These are phyloP conservation scores for Mallateleia sp. DNA, from an alignment of 2,888 invertebrate genomes.

Conservation along the genomic window DNA sequence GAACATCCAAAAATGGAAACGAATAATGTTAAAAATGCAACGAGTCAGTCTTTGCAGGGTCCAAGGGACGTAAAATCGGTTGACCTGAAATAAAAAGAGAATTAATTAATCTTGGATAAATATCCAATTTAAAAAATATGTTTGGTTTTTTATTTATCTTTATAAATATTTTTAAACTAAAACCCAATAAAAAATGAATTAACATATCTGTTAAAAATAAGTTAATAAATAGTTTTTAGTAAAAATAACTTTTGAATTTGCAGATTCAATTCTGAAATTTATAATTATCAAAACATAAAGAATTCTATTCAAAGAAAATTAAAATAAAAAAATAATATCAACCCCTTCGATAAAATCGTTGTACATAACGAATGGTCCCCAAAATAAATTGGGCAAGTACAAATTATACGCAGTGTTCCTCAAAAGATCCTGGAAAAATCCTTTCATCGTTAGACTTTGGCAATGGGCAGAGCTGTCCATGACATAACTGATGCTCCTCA, in stretches of 20 bases:
- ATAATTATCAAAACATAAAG: too few relatives aligned
- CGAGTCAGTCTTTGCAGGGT: conserved; percentile 77
- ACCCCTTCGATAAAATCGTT: conserved; percentile 92
- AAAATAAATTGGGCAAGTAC: conserved; percentile 95
- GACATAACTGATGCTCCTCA: conserved; percentile 94
- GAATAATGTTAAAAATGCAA: conserved; percentile 88
- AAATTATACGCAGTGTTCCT: conserved; percentile 92
- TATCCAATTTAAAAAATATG: not conserved
- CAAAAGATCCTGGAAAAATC: conserved; percentile 90
- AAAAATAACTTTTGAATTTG: too few relatives aligned
- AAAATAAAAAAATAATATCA: conserved; percentile 76
- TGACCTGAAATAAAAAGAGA: conserved; percentile 80
- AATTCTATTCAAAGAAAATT: too few relatives aligned
- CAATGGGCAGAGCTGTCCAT: conserved; percentile 90
- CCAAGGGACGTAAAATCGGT: conserved; percentile 88
- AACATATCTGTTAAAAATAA: too few relatives aligned
- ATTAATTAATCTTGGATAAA: not conserved
- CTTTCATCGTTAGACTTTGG: conserved; percentile 84
- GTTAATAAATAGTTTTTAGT: too few relatives aligned
- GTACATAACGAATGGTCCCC: conserved; percentile 96
- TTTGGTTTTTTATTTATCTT: too few relatives aligned
- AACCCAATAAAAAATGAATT: too few relatives aligned
- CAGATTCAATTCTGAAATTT: too few relatives aligned
- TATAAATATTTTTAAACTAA: too few relatives aligned
- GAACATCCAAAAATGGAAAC: conserved; percentile 93